Evolutionary conservation across 2,888 invertebrate species (phyloP).

Genomic region (Cheilosia soror): DNA sequence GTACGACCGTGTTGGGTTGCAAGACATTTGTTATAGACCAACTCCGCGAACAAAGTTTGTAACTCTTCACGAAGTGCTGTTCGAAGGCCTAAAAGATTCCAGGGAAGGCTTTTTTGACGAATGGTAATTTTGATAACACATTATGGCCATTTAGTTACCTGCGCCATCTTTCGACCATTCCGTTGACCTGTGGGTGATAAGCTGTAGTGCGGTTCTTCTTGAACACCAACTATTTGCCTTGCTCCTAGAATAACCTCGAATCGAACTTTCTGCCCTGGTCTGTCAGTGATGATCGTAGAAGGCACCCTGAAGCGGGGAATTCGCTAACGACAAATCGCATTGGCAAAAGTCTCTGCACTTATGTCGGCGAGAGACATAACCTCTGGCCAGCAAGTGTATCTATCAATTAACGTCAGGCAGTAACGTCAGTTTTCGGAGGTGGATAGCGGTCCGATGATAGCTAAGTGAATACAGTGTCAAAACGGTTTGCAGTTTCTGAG

Average conservation of each 20-base stretch:
- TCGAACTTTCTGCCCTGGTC: slow-evolving; percentile 9
- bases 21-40: neutral
- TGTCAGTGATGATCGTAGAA: neutral
- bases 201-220: slow-evolving; percentile 76
- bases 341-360: slow-evolving; percentile 12
- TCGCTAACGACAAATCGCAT: neutral
- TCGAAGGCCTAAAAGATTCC: neutral
- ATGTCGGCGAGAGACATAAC: slow-evolving; percentile 8
- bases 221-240: neutral
- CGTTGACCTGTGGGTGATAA: slow-evolving; percentile 81
- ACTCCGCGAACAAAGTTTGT: neutral
- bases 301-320: slow-evolving; percentile 3
- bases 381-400: slow-evolving; percentile 12
- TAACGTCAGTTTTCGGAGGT: neutral
- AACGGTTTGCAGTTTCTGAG: slow-evolving; percentile 72
- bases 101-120: neutral
- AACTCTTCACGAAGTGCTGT: neutral
- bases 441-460: neutral
- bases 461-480: slow-evolving; percentile 76
- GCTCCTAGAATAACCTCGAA: neutral
- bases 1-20: neutral
- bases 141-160: slow-evolving; percentile 57
- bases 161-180: slow-evolving; percentile 78
- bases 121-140: neutral
- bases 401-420: slow-evolving; percentile 22